Evolutionary conservation across 2,888 invertebrate genomes (phyloP).

Genomic region (Dicyrtomina minuta): DNA sequence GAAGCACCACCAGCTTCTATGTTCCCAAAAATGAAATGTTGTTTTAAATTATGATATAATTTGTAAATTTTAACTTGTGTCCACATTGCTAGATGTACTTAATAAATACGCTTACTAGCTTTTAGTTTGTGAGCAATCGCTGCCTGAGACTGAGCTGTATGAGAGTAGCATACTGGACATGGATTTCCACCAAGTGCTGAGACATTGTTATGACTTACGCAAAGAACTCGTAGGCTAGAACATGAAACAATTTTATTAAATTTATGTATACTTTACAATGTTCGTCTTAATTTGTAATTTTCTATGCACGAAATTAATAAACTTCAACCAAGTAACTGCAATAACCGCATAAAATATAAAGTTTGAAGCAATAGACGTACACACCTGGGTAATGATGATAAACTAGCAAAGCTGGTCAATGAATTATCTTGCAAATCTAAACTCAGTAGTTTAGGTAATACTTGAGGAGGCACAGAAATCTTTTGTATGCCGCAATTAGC

Average conservation of each 20-base stretch:
- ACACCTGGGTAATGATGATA: conserved; percentile 43
- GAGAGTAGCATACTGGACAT: conserved; percentile 32
- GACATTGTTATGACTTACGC: conserved; percentile 32
- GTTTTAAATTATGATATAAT: background rate
- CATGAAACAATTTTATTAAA: background rate
- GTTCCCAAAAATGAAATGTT: too few relatives aligned
- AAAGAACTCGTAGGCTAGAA: conserved; percentile 31
- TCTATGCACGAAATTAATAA: background rate
- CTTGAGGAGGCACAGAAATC: conserved; percentile 39
- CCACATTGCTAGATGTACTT: background rate
- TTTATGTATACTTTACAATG: too few relatives aligned
- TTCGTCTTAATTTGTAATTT: background rate
- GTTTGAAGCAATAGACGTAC: too few relatives aligned
- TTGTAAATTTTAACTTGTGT: too few relatives aligned
- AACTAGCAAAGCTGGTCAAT: conserved; percentile 41
- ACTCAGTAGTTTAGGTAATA: conserved; percentile 44
- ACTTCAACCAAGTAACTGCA: background rate
- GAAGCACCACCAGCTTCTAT: conserved; percentile 11
- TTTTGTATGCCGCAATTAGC: conserved; percentile 46
- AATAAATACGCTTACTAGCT: conserved; percentile 18
- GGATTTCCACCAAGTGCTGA: conserved; percentile 22
- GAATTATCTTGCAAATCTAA: conserved; percentile 47
- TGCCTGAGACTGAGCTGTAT: conserved; percentile 33
- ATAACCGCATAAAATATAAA: too few relatives aligned
- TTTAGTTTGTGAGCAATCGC: conserved; percentile 18